These are phyloP conservation scores for Pseudolycoriella hygida DNA, from an alignment of 2,888 invertebrate genomes.

Conservation along the genomic window DNA sequence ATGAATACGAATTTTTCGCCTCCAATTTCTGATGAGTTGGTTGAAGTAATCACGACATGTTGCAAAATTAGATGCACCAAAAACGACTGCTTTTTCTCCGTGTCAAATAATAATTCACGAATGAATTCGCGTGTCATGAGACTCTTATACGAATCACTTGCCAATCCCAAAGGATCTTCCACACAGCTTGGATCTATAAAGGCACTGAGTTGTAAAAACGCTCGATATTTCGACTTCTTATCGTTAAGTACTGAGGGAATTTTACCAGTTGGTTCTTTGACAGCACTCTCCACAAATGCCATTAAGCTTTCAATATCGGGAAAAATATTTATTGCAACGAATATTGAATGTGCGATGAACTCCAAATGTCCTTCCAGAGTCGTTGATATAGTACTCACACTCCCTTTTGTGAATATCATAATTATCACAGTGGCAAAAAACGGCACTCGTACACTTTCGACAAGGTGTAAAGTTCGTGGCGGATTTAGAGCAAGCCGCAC, in stretches of 20 bases:
- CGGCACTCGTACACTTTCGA: not conserved
- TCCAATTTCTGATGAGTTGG: too few species aligned
- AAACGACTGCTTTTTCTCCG: not conserved
- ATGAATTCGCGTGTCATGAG: not conserved
- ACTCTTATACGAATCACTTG: not conserved
- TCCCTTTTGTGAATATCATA: not conserved
- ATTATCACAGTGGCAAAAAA: not conserved
- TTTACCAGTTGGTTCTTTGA: too few species aligned
- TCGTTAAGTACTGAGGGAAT: not conserved
- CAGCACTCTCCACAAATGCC: not conserved
- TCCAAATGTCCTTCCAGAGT: not conserved
- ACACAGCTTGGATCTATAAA: not conserved
- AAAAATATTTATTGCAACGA: not conserved
- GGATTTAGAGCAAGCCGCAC: not conserved
- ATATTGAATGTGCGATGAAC: not conserved
- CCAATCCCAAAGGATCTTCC: not conserved
- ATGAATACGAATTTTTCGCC: too few species aligned
- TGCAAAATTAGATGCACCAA: conserved; percentile 2
- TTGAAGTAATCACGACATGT: not conserved
- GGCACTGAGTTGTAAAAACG: not conserved
- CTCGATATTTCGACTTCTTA: not conserved
- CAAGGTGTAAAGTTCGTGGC: not conserved
- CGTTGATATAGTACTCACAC: not conserved
- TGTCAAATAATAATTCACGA: not conserved
- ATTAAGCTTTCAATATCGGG: not conserved